These are phyloP conservation scores for Poecilia latipinna DNA, from an alignment of 2,113 vertebrate genomes.

Conservation along the genomic window DNA sequence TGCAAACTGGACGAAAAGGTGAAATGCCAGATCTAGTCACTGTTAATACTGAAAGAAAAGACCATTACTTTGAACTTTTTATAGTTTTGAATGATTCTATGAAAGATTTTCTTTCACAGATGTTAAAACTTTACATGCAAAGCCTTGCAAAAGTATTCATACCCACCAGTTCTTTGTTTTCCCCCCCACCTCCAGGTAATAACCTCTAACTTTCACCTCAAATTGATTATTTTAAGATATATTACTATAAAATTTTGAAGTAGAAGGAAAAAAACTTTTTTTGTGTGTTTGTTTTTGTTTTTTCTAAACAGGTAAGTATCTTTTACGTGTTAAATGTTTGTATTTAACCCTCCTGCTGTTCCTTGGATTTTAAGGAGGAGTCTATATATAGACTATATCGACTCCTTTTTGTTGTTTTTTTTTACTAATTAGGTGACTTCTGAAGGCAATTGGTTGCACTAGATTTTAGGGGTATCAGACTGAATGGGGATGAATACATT, in stretches of 20 bases:
- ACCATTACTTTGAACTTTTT: not conserved
- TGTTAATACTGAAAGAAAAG: not conserved
- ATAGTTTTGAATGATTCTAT: not conserved
- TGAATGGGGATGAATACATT: not conserved
- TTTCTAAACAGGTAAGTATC: not conserved
- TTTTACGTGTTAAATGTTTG: not conserved
- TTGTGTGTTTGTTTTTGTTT: too few relatives aligned
- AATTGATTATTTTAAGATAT: too few relatives aligned
- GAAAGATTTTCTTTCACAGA: not conserved
- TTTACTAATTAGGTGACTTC: not conserved
- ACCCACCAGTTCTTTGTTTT: not conserved
- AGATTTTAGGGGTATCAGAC: not conserved
- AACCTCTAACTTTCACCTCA: too few relatives aligned
- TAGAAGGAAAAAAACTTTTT: too few relatives aligned
- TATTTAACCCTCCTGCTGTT: not conserved
- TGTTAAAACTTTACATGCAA: not conserved
- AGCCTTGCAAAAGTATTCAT: not conserved
- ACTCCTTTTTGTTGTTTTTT: not conserved
- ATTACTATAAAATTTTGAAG: too few relatives aligned
- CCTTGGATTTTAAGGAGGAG: not conserved
- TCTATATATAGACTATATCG: too few relatives aligned
- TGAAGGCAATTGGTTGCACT: not conserved
- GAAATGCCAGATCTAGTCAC: not conserved
- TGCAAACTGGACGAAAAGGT: not conserved
- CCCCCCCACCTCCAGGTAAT: too few relatives aligned